Conservation (phyloP, 2,113 vertebrate genomes). For the Erinaceus europaeus region DNA sequence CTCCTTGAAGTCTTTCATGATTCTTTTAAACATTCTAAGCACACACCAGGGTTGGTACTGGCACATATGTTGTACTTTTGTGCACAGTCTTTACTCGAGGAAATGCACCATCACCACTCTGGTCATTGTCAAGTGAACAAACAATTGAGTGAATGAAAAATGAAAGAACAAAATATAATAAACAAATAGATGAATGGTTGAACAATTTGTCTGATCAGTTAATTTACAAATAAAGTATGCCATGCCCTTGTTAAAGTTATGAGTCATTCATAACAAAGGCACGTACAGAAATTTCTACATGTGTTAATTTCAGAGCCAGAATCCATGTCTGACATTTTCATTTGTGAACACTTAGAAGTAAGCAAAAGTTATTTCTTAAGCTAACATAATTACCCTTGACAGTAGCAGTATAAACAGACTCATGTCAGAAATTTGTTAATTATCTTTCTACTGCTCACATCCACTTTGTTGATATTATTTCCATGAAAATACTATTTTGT, state of each 20-base stretch:
- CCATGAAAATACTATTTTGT: not conserved
- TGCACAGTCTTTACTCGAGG: not conserved
- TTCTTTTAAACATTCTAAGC: not conserved
- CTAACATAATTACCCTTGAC: conserved; percentile 42
- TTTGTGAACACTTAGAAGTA: conserved; percentile 29
- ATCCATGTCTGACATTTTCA: conserved; percentile 43
- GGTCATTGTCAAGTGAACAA: not conserved
- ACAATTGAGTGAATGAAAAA: not conserved
- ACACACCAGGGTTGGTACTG: not conserved
- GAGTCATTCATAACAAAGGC: not conserved
- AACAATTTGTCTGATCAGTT: not conserved
- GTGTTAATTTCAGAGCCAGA: conserved; percentile 15
- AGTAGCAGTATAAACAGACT: conserved; percentile 29
- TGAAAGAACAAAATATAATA: conserved; percentile 18
- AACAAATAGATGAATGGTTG: not conserved
- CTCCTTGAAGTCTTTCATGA: not conserved
- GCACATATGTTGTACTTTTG: not conserved
- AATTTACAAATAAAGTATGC: not conserved
- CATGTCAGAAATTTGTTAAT: conserved; percentile 36
- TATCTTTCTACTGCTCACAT: conserved; percentile 15
- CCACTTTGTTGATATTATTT: not conserved
- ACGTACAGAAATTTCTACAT: not conserved
- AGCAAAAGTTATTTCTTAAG: conserved; percentile 43
- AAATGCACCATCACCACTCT: not conserved
- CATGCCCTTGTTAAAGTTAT: not conserved